These are phyloP conservation scores for Drosophila asahinai DNA, from an alignment of 1,140 invertebrate species.

Conservation along the genomic window DNA sequence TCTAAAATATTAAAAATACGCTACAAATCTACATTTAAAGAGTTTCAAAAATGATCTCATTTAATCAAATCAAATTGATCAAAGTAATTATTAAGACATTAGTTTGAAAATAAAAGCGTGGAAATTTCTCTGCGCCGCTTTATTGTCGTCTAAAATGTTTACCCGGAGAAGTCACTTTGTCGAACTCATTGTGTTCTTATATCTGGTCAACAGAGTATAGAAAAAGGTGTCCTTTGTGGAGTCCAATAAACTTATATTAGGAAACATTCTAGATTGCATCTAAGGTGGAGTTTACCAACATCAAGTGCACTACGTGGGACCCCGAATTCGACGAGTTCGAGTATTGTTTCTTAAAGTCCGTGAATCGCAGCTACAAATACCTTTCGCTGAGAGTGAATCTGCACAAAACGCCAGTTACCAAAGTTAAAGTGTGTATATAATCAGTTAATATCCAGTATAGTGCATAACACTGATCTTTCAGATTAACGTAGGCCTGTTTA, in stretches of 20 bases:
- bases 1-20: background rate
- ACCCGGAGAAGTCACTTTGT: background rate
- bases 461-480: background rate
- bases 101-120: background rate
- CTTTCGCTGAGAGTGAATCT: background rate
- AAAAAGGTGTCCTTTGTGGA: no score
- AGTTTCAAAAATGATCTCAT: background rate
- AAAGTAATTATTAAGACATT: background rate
- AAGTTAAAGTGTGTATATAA: background rate
- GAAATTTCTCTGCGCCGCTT: background rate
- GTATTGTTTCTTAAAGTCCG: background rate
- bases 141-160: background rate
- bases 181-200: background rate
- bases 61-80: background rate
- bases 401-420: background rate
- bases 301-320: background rate
- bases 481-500: background rate
- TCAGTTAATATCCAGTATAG: background rate
- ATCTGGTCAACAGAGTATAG: background rate
- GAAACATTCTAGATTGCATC: background rate
- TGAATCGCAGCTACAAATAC: constrained; percentile 6
- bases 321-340: background rate
- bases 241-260: background rate
- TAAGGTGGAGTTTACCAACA: background rate
- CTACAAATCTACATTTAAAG: background rate